phyloP scores from a whole-genome alignment of 2,888 invertebrate genomes.

The Drosophila mercatorum region DNA sequence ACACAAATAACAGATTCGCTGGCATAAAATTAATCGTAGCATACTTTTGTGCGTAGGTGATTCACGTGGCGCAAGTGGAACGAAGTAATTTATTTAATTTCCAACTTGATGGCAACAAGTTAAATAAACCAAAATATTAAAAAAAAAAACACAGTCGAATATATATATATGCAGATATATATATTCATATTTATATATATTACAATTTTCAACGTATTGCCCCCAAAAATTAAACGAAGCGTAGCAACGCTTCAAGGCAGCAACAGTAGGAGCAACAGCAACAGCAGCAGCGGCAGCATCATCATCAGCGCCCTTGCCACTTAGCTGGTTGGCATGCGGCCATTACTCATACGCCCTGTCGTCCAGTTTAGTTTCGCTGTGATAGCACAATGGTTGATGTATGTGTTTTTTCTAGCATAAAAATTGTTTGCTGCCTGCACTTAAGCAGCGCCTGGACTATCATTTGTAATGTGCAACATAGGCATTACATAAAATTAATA shows the following conservation, averaged over 20 bases:
- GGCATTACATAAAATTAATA: neutral
- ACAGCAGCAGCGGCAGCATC: neutral
- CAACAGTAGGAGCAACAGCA: neutral
- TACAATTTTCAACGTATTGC: conserved; percentile 22
- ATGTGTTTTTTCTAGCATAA: neutral
- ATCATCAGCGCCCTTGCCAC: conserved; percentile 12
- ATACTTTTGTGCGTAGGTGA: conserved; percentile 51
- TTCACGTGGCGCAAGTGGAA: conserved; percentile 13
- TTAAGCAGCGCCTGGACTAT: neutral
- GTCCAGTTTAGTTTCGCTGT: conserved; percentile 22
- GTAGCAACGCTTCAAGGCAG: conserved; percentile 28
- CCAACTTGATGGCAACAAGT: conserved; percentile 29
- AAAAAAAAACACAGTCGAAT: neutral
- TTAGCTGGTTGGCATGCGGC: conserved; percentile 25
- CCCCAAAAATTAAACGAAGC: conserved; percentile 50
- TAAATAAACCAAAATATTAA: conserved; percentile 4
- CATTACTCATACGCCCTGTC: conserved; percentile 54
- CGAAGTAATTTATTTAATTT: conserved; percentile 40
- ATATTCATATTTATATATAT: neutral
- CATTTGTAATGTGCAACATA: neutral
- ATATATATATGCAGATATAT: neutral
- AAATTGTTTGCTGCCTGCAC: conserved; percentile 1
- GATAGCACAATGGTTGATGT: conserved; percentile 18
- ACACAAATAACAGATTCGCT: neutral
- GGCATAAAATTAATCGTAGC: conserved; percentile 47